A percentile compares a stretch with the other conserved stretches of the same genome.
These are phyloP conservation scores for Drosophila ohnishii DNA, from an alignment of 1,140 invertebrate species.

Conservation along the genomic window DNA sequence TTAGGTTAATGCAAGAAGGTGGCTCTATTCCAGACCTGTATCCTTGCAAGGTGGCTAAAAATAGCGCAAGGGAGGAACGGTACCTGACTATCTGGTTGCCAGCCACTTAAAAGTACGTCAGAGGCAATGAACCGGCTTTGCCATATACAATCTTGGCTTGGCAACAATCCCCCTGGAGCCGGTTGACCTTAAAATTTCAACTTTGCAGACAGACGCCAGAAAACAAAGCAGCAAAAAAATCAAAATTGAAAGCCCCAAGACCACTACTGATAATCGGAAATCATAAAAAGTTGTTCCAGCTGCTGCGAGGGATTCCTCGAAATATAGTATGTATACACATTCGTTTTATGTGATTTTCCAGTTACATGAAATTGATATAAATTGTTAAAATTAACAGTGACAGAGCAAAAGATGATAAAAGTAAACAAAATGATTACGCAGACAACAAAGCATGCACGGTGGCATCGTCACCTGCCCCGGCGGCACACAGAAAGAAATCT, in stretches of 20 bases:
- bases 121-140: constrained; percentile 30
- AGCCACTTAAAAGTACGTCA: constrained; percentile 20
- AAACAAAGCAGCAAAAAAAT: constrained; percentile 8
- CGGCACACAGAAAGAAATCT: constrained; percentile 19
- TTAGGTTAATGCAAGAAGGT: constrained; percentile 45
- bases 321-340: background rate
- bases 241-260: constrained; percentile 22
- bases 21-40: constrained; percentile 13
- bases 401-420: constrained; percentile 44
- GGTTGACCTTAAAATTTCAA: constrained; percentile 63
- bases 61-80: constrained; percentile 19
- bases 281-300: constrained; percentile 30
- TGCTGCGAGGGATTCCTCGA: constrained; percentile 1
- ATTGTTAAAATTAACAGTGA: constrained; percentile 37
- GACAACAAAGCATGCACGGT: constrained; percentile 54
- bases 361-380: constrained; percentile 52
- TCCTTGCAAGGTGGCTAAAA: constrained; percentile 32
- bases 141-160: constrained; percentile 17
- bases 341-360: constrained; percentile 21
- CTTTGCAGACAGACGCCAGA: constrained; percentile 20
- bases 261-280: constrained; percentile 14
- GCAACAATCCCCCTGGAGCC: constrained; percentile 39
- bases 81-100: constrained; percentile 9
- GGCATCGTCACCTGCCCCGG: constrained; percentile 23
- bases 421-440: constrained; percentile 80